Percentiles rank a stretch among this genome's conserved stretches.
These are phyloP conservation scores for Micropoecilia bifurca DNA, from an alignment of 2,797 vertebrate species.

Conservation along the genomic window DNA sequence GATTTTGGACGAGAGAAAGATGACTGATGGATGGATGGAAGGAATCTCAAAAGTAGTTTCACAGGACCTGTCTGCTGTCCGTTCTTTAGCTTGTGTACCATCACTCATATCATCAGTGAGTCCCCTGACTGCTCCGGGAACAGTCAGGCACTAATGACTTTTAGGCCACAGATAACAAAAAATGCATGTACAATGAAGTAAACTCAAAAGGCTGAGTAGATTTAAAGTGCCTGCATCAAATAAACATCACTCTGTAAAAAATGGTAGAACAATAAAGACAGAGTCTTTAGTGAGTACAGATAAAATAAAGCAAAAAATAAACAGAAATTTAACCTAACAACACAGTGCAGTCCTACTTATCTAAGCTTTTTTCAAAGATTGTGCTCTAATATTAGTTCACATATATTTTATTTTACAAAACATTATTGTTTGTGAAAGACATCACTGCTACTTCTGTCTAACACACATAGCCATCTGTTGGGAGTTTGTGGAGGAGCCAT, in stretches of 20 bases:
- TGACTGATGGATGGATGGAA: not conserved
- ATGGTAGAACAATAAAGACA: not conserved
- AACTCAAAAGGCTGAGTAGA: not conserved
- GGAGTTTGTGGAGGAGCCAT: conserved; percentile 68
- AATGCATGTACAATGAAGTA: not conserved
- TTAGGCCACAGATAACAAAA: not conserved
- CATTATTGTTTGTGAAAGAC: conserved; percentile 62
- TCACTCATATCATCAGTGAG: not conserved
- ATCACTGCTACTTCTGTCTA: conserved; percentile 62
- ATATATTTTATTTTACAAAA: conserved; percentile 28
- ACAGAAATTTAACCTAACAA: not conserved
- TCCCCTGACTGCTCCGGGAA: not conserved
- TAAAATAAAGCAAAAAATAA: not conserved
- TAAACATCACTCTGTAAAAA: not conserved
- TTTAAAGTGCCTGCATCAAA: not conserved
- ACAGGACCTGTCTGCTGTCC: not conserved
- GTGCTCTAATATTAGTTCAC: conserved; percentile 27
- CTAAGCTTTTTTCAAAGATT: conserved; percentile 12
- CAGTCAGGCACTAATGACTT: not conserved
- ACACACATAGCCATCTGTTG: conserved; percentile 74
- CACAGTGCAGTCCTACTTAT: not conserved
- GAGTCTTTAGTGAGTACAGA: not conserved
- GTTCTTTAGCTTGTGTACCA: not conserved
- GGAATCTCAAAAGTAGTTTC: not conserved
- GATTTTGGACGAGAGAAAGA: not conserved